A percentile compares a stretch with the other conserved stretches of the same genome.
These are phyloP conservation scores for Tringa solitaria DNA, from an alignment of 2,113 vertebrate species.

Conservation along the genomic window DNA sequence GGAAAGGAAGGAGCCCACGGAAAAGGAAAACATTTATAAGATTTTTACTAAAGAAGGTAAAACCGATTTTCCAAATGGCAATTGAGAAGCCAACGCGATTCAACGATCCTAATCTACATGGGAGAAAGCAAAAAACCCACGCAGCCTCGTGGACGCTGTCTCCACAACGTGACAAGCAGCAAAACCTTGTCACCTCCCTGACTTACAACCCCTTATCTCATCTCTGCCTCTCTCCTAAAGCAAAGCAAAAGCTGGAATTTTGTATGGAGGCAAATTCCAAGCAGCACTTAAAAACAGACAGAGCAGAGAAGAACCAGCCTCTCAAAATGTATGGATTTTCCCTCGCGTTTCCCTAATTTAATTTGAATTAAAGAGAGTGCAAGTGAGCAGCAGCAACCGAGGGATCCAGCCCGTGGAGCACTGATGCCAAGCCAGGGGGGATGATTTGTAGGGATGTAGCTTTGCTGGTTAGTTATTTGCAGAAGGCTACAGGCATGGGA, in stretches of 20 bases:
- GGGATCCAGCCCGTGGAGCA: background rate
- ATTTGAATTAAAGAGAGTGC: background rate
- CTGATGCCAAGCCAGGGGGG: background rate
- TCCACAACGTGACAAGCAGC: background rate
- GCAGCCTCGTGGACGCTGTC: background rate
- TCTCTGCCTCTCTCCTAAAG: background rate
- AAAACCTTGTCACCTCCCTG: background rate
- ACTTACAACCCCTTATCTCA: background rate
- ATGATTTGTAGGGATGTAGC: accelerated
- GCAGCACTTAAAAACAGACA: background rate
- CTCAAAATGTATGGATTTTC: background rate
- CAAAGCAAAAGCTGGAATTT: background rate
- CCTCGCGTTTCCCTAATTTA: background rate
- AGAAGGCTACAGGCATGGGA: background rate
- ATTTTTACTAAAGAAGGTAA: background rate
- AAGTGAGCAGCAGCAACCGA: background rate
- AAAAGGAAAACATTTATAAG: constrained; percentile 11
- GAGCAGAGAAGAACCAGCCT: background rate
- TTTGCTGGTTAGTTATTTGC: background rate
- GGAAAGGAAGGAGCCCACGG: background rate
- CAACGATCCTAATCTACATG: background rate
- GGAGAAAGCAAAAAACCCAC: background rate
- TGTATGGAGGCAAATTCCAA: background rate
- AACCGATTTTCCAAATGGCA: background rate
- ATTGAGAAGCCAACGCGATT: background rate